Percentiles rank a stretch among this genome's conserved stretches.
These are phyloP conservation scores for Mionectes olivaceus DNA, from an alignment of 2,797 vertebrate species.

Conservation along the genomic window DNA sequence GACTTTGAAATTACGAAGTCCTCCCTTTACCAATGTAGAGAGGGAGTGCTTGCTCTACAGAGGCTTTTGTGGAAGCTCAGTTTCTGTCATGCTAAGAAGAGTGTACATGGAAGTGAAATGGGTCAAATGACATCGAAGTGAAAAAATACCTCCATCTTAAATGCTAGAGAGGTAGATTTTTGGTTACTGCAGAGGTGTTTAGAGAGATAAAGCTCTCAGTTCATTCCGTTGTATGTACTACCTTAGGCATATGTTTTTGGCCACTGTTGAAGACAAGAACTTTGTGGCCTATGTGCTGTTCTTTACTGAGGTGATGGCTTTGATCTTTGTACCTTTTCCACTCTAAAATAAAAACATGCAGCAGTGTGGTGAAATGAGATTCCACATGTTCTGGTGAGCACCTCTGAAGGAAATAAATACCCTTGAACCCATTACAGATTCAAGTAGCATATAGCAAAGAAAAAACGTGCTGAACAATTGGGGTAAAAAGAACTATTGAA, in stretches of 20 bases:
- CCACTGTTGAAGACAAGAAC: neutral
- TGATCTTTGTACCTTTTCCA: slow-evolving; percentile 7
- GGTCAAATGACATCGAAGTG: neutral
- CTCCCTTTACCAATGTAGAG: neutral
- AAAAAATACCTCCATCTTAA: neutral
- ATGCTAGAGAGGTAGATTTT: neutral
- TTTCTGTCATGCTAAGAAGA: neutral
- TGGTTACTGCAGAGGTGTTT: neutral
- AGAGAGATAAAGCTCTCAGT: neutral
- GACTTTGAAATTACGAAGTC: neutral
- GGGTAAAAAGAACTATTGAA: neutral
- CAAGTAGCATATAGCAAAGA: neutral
- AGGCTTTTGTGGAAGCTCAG: neutral
- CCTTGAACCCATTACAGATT: neutral
- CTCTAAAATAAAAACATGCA: neutral
- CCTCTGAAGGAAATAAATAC: neutral
- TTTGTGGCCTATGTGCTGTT: neutral
- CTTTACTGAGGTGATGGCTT: neutral
- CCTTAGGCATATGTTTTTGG: neutral
- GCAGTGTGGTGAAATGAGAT: neutral
- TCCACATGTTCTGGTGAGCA: neutral
- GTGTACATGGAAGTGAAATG: neutral
- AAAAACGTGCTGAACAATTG: neutral
- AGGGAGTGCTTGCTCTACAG: neutral
- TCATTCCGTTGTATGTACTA: neutral